phyloP scores from a whole-genome alignment of 2,797 vertebrate species.

The Numenius phaeopus region DNA sequence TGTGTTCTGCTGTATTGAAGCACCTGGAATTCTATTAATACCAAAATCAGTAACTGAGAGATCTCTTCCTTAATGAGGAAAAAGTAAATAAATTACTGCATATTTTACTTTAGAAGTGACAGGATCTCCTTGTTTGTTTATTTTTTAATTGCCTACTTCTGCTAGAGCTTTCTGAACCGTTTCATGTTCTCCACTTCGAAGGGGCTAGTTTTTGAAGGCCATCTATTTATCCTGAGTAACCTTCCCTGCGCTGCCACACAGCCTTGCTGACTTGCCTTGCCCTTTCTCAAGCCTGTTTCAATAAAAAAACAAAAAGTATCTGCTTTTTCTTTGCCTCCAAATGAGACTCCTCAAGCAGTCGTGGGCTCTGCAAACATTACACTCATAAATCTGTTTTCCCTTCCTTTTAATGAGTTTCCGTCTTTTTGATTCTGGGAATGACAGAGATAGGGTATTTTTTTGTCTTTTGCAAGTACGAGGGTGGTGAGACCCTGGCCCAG shows the following conservation, averaged over 20 bases:
- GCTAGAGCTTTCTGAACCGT: background rate
- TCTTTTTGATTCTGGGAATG: background rate
- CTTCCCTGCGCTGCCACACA: fast-evolving
- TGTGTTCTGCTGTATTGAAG: fast-evolving
- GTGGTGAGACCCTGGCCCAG: background rate
- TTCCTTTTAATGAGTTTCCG: background rate
- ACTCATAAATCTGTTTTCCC: background rate
- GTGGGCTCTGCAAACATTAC: background rate
- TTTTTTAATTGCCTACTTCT: background rate
- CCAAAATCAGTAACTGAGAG: background rate
- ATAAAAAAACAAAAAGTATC: fast-evolving
- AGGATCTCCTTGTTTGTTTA: background rate
- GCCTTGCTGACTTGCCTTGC: fast-evolving
- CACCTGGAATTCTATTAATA: background rate
- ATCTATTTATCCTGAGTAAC: background rate
- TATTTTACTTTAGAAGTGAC: background rate
- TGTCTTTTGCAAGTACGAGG: background rate
- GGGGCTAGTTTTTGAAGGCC: background rate
- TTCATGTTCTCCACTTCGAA: background rate
- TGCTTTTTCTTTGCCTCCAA: background rate
- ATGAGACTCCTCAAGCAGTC: background rate
- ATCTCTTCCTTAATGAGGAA: background rate
- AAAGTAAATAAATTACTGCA: background rate
- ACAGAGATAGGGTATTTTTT: background rate
- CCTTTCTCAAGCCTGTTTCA: background rate